phyloP scores from a whole-genome alignment of 1,140 invertebrate species.

The Tigriopus japonicus region DNA sequence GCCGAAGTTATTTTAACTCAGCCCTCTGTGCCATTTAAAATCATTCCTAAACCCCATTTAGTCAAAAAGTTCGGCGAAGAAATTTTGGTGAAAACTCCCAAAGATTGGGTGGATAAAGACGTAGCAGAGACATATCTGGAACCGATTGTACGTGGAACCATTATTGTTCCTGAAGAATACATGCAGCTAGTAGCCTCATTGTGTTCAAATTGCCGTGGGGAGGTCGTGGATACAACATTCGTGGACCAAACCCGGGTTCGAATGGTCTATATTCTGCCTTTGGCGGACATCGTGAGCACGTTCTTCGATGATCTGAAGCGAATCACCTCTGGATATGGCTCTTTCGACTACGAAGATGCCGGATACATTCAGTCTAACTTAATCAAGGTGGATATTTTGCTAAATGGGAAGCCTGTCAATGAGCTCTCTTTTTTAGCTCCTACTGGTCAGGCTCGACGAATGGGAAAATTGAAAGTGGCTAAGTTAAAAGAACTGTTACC shows the following conservation, averaged over 20 bases:
- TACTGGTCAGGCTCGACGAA: conserved; percentile 37
- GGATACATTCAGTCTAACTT: conserved; percentile 40
- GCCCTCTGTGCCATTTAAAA: conserved; percentile 85
- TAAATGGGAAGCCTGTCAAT: conserved; percentile 64
- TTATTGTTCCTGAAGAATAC: conserved; percentile 55
- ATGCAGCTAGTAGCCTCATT: conserved; percentile 15
- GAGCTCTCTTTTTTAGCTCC: conserved; percentile 75
- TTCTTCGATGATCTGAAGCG: conserved; percentile 86
- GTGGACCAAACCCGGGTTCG: conserved; percentile 23
- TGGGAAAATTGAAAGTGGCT: conserved; percentile 46
- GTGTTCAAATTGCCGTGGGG: conserved; percentile 9
- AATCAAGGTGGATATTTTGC: conserved; percentile 34
- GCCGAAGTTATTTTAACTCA: conserved; percentile 73
- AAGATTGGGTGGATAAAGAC: conserved; percentile 44
- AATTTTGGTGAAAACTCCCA: conserved; percentile 59
- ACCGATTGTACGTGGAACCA: conserved; percentile 69
- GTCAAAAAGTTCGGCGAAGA: background rate
- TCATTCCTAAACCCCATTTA: conserved; percentile 34
- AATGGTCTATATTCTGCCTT: conserved; percentile 59
- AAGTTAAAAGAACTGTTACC: conserved; percentile 76
- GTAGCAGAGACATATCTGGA: conserved; percentile 58
- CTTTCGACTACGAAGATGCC: conserved; percentile 89
- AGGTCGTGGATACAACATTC: background rate
- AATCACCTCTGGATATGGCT: conserved; percentile 78
- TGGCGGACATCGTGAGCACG: conserved; percentile 82